Evolutionary conservation across 2,113 vertebrate species (phyloP).

Genomic region (Hippocampus comes): DNA sequence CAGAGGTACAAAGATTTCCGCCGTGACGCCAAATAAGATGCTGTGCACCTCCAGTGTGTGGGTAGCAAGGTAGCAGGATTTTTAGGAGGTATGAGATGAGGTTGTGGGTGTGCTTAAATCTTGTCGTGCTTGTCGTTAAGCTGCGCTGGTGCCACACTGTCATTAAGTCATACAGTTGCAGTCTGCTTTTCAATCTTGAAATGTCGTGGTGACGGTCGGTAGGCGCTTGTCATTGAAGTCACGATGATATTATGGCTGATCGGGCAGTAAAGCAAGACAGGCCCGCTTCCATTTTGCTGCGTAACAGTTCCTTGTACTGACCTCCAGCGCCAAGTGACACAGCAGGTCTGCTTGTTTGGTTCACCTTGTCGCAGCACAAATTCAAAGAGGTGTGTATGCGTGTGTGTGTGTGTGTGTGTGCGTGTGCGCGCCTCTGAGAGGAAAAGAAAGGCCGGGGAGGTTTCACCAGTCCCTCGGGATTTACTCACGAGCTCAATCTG

Average conservation of each 20-base stretch:
- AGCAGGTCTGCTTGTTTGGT: conserved; percentile 30
- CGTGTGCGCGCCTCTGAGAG: background rate
- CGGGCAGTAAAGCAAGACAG: background rate
- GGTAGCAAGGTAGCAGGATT: no score
- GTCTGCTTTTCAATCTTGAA: background rate
- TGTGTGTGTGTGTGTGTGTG: background rate
- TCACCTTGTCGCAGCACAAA: conserved; percentile 26
- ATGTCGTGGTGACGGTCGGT: background rate
- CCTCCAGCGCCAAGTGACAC: conserved; percentile 32
- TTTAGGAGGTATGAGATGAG: no score
- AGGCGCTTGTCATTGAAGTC: background rate
- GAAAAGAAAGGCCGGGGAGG: background rate
- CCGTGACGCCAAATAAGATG: no score
- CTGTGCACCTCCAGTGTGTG: no score
- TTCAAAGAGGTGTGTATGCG: background rate
- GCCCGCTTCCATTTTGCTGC: conserved; percentile 32
- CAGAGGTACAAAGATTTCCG: no score
- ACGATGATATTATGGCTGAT: background rate
- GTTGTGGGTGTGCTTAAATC: no score
- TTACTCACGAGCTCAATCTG: background rate
- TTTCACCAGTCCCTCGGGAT: conserved; percentile 15
- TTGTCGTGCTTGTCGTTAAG: no score
- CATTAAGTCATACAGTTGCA: no score
- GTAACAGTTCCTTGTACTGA: conserved; percentile 29
- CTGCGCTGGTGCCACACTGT: no score